Evolutionary conservation across 2,797 vertebrate genomes (phyloP), one percentile per base, ranked within the genome.

Genomic region (Sebastes matsubarae): DNA sequence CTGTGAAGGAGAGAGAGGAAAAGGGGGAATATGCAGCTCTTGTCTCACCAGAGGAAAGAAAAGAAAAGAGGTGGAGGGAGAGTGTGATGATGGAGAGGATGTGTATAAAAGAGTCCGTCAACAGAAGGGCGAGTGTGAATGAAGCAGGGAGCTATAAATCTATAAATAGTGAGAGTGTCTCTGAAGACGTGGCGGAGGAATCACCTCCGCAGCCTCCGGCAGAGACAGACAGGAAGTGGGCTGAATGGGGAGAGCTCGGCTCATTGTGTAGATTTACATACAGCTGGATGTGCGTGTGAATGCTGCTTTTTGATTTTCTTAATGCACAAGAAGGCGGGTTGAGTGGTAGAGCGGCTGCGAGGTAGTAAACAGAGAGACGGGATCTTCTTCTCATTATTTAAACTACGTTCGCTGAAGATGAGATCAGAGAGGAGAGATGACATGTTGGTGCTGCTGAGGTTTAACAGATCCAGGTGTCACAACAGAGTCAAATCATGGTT

Each of bases 121-220:
- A 34, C 32, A 89, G 74, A 27, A 77, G 79, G 87, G 79, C 81
- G 81, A 65, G 58, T 36, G 34, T 36, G 34, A 11, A 36, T 36
- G 55, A 14, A 55, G 76, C 32, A 34, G 32, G 32, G 32, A 34
- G 32, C 3, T 34, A 34, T 34, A 32, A 25, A 34, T 34, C 86
- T 94, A 92, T 93, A 93, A 91, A 92, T 93, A 93, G 81, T n/a
- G 0, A 8, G 30, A 67, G 79, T 58, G 83, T 89, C 84, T 86
- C 89, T 77, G 68, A 84, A 89, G 88, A 83, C 86, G 52, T 86
- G 72, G 80, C 9, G 22, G 70, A 92, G 89, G 89, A 92, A 91
- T 91, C 88, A 86, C 88, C 89, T 90, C 89, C 66, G 79, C 77
- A 84, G 89, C 87, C 89, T 75, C 73, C 22, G 61, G 91, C 89